Base-by-base conservation (phyloP, 2,113 vertebrate genomes). In the Lophochroa leadbeateri region DNA sequence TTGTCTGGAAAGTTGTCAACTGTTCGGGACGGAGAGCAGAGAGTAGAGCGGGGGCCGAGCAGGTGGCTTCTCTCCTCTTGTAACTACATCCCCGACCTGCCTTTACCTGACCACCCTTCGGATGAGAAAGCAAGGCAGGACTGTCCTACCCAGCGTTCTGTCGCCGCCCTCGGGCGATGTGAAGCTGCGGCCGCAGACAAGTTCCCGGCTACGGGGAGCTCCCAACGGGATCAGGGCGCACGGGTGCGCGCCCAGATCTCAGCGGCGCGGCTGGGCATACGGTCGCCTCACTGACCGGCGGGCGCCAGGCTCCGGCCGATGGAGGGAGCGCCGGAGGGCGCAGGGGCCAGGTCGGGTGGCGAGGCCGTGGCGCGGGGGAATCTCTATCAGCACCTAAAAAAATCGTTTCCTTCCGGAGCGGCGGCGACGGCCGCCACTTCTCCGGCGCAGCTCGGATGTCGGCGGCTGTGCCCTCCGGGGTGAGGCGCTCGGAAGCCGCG, bases 371-470 rank as follows among this genome's bases (percentile, higher is more conserved):
- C 19, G 25, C 6, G 9, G 11, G 52, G 53, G 44, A 95, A 68
- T 82, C 53, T 43, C 18, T 4, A 49, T 6, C 11, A 2, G 37
- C 29, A 35, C 23, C 35, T 15, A 88, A 92, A 23, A 41, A 79
- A 96, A 77, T 65, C 74, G 79, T 68, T 97, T 97, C 98, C 97
- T 98, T 98, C 97, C 97, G 97, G 97, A 97, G 97, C 86, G 88
- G 82, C 84, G 84, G 76, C 87, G 24, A 24, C 33, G 21, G 75
- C 64, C 29, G 76, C 41, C 55, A 13, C 33, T 70, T 71, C 29
- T 15, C 87, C 35, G 50, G 69, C 58, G 82, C 79, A 47, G 82
- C 35, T 72, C 49, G 24, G 31, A 68, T 16, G 2, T 60, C 37
- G 2, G 41, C 4, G 27, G 57, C 44, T 46, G 63, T 77, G 71